Evolutionary conservation across 2,888 invertebrate genomes (phyloP).

Genomic region (Hybos culiciformis): DNA sequence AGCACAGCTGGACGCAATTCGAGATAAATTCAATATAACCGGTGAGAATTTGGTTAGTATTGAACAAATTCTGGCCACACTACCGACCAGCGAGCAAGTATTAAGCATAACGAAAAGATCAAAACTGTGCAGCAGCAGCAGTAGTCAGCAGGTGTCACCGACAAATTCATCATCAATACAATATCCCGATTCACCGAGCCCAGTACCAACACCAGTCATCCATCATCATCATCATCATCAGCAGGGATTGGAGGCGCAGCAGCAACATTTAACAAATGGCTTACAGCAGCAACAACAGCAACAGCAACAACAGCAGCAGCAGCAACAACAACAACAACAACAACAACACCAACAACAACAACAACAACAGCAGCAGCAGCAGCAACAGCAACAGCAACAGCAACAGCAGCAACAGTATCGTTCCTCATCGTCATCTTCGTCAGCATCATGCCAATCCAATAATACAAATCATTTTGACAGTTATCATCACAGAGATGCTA

Average conservation of each 20-base stretch:
- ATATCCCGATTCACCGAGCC: constrained; percentile 42
- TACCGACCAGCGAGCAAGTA: constrained; percentile 74
- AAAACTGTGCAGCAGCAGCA: too few relatives aligned
- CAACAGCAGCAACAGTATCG: constrained; percentile 11
- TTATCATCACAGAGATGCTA: constrained; percentile 25
- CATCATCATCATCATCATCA: constrained; percentile 10
- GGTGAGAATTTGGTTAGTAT: constrained; percentile 76
- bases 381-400: constrained; percentile 12
- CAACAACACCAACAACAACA: constrained; percentile 9
- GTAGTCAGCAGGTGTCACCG: constrained; percentile 36
- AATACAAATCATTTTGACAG: constrained; percentile 16
- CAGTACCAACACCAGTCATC: constrained; percentile 47
- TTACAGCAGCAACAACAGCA: constrained; percentile 10
- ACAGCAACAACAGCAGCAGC: constrained; percentile 10
- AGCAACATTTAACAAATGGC: constrained; percentile 8
- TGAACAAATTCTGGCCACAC: constrained; percentile 74
- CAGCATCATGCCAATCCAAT: constrained; percentile 7
- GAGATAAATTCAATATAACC: constrained; percentile 83
- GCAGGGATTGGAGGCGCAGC: constrained; percentile 25
- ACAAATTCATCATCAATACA: too few relatives aligned
- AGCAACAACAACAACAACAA: constrained; percentile 9
- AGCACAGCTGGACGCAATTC: constrained; percentile 82
- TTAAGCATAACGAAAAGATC: constrained; percentile 66
- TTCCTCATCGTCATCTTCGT: constrained; percentile 24
- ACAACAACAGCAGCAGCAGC: constrained; percentile 11